Conservation (phyloP, 2,797 vertebrate species). For the Cossypha caffra region DNA sequence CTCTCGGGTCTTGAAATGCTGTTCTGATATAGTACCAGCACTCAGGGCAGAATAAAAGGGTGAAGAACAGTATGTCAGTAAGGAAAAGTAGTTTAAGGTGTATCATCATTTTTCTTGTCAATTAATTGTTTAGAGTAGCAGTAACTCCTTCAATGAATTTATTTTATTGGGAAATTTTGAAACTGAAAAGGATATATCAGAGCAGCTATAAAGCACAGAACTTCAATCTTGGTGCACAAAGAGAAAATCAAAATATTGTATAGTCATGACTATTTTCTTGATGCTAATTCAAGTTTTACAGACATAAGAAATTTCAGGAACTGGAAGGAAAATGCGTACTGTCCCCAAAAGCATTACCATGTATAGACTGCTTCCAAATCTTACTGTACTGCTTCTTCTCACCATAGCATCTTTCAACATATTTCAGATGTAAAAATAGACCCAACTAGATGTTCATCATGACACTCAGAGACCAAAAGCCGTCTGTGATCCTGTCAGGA, state of each 20-base stretch:
- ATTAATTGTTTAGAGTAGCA: not conserved
- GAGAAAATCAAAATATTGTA: not conserved
- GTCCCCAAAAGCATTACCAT: not conserved
- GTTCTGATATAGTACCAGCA: not conserved
- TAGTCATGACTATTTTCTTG: not conserved
- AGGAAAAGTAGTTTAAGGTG: not conserved
- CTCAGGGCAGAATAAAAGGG: not conserved
- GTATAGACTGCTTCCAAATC: not conserved
- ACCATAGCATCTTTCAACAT: constrained; percentile 8
- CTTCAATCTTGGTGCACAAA: not conserved
- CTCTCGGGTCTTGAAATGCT: not conserved
- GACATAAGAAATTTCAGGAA: not conserved
- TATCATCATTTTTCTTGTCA: not conserved
- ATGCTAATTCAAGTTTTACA: not conserved
- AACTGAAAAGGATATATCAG: not conserved
- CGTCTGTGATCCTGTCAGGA: constrained; percentile 11
- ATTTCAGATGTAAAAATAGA: constrained; percentile 49
- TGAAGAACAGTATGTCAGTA: not conserved
- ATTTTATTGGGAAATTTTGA: not conserved
- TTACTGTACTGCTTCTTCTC: not conserved
- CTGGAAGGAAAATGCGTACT: not conserved
- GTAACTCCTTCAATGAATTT: not conserved
- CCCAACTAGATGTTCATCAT: constrained; percentile 20
- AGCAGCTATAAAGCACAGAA: not conserved
- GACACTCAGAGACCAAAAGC: constrained; percentile 25